Evolutionary conservation across 2,113 vertebrate genomes (phyloP), one percentile per base, ranked within the genome.

Genomic region (Sitta europaea): DNA sequence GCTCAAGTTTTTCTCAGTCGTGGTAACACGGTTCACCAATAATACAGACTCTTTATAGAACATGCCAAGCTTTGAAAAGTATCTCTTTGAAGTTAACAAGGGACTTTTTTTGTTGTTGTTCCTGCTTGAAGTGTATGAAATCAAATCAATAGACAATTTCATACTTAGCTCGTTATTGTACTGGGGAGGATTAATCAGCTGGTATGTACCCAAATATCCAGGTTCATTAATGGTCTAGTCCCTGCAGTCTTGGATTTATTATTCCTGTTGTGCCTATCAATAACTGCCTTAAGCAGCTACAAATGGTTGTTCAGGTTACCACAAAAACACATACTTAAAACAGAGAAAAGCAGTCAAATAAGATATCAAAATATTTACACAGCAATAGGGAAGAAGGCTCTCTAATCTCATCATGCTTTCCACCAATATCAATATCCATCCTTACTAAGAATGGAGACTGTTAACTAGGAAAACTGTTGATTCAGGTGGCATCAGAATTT

Each of bases 11-110:
- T 91, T 82, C 62, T 88, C 58, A 72, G 53, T 45, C 1, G 0
- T n/a, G 28, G 36, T 85, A 68, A 40, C 54, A 66, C 0, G 0
- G 47, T 68, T 92, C 72, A 82, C 42, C 45, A 68, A 17, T 53
- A 88, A 82, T 55, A 76, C 8, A 80, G 75, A 40, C 66, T 76
- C 28, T 66, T 70, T 72, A 16, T 1, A 86, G 79, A 67, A 65
- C 77, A 53, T 76, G 85, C 81, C 90, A 93, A 74, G 43, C 78
- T 87, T 93, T 90, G 86, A 86, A 92, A 93, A 90, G 31, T n/a
- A 93, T 88, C 70, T 85, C 20, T 63, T 82, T 96, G 77, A 91
- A 94, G 89, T 91, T 94, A 85, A 59, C 14, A 65, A 54, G 70
- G 35, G 55, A 71, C 51, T n/a, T 68, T 80, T 71, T 33, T 43